Evolutionary conservation across 2,113 vertebrate genomes (phyloP).

Genomic region (Brachypteracias leptosomus): DNA sequence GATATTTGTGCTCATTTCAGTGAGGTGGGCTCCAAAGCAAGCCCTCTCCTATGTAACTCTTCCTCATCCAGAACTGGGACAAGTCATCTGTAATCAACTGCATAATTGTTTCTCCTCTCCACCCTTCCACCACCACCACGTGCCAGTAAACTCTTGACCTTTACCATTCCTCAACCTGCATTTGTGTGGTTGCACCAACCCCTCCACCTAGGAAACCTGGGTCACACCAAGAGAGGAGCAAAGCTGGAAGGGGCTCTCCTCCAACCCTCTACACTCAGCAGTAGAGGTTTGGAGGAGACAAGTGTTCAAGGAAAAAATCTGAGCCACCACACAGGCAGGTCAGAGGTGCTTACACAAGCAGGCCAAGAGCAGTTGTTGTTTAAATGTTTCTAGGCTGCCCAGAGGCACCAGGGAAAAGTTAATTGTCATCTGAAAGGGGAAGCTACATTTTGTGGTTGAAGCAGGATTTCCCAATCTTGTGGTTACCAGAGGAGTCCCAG

Average conservation of each 20-base stretch:
- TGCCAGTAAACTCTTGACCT: neutral
- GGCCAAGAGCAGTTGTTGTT: neutral
- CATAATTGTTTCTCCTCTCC: neutral
- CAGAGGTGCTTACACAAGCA: neutral
- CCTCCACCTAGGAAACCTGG: neutral
- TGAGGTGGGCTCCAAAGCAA: neutral
- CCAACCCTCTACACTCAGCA: neutral
- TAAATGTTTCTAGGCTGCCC: neutral
- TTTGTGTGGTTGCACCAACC: neutral
- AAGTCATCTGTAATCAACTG: neutral
- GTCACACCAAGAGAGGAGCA: neutral
- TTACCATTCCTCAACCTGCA: neutral
- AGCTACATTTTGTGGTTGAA: slow-evolving; percentile 13
- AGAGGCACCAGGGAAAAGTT: neutral
- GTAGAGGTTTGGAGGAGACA: neutral
- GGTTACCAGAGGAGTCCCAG: neutral
- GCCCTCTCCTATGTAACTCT: fast-evolving
- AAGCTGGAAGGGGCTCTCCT: neutral
- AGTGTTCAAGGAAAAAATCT: neutral
- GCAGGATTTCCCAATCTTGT: slow-evolving; percentile 16
- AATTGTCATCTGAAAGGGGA: slow-evolving; percentile 14
- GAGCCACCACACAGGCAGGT: fast-evolving
- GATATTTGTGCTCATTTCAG: neutral
- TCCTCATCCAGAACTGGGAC: neutral
- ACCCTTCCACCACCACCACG: neutral